These are phyloP conservation scores for Zonitis immaculata DNA, from an alignment of 2,888 invertebrate genomes.

Conservation along the genomic window DNA sequence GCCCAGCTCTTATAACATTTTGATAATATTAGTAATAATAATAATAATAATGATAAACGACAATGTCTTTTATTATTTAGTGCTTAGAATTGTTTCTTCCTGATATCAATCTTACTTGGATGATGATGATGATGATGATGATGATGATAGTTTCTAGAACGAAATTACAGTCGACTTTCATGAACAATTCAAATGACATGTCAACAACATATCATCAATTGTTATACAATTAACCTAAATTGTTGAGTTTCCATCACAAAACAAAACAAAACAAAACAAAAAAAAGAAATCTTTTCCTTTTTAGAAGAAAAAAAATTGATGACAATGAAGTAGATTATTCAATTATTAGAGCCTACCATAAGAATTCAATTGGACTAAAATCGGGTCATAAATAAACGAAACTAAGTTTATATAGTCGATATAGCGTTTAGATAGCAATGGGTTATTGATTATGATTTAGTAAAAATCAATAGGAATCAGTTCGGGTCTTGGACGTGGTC, in stretches of 20 bases:
- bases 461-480: too few species aligned
- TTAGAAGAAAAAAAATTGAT: too few species aligned
- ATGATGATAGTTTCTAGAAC: background rate
- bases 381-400: too few species aligned
- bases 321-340: background rate
- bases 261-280: too few species aligned
- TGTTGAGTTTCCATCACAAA: too few species aligned
- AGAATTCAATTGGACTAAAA: background rate
- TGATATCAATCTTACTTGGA: background rate
- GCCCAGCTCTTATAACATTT: background rate
- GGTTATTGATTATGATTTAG: too few species aligned
- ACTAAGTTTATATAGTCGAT: too few species aligned
- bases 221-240: conserved; percentile 18
- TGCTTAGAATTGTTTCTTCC: background rate
- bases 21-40: too few species aligned
- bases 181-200: conserved; percentile 18
- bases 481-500: too few species aligned
- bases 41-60: background rate
- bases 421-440: too few species aligned
- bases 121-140: too few species aligned
- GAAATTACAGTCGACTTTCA: background rate
- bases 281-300: too few species aligned
- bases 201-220: conserved; percentile 16
- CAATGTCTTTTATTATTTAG: background rate
- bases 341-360: background rate